phyloP scores from a whole-genome alignment of 2,888 invertebrate species.

The Limenitis camilla region DNA sequence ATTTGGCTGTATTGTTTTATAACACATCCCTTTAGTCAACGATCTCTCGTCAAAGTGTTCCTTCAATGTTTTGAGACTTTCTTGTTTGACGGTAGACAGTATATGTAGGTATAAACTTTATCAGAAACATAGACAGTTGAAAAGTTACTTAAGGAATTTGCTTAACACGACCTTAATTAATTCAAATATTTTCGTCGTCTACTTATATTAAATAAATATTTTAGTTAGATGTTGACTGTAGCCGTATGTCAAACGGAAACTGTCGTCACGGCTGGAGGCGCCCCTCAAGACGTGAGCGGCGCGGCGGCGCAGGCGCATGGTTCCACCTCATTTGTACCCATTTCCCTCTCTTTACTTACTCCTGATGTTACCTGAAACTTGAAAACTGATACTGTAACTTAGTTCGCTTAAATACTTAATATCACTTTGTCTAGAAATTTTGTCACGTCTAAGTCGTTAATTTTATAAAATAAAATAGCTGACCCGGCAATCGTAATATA shows the following conservation, averaged over 20 bases:
- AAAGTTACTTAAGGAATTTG: too few species aligned
- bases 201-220: background rate
- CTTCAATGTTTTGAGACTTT: too few species aligned
- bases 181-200: too few species aligned
- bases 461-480: too few species aligned
- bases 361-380: constrained; percentile 20
- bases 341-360: constrained; percentile 33
- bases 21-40: too few species aligned
- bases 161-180: too few species aligned
- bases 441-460: background rate
- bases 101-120: too few species aligned
- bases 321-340: constrained; percentile 55
- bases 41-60: too few species aligned
- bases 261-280: constrained; percentile 59
- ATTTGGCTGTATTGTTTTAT: too few species aligned
- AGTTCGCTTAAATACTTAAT: background rate
- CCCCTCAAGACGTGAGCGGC: constrained; percentile 48
- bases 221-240: constrained; percentile 1
- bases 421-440: background rate
- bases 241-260: constrained; percentile 45
- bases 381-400: constrained; percentile 15
- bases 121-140: too few species aligned
- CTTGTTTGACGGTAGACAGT: too few species aligned
- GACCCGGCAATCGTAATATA: too few species aligned
- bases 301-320: constrained; percentile 31